These are phyloP conservation scores for Coturnix japonica DNA, from an alignment of 2,113 vertebrate genomes.

Conservation along the genomic window DNA sequence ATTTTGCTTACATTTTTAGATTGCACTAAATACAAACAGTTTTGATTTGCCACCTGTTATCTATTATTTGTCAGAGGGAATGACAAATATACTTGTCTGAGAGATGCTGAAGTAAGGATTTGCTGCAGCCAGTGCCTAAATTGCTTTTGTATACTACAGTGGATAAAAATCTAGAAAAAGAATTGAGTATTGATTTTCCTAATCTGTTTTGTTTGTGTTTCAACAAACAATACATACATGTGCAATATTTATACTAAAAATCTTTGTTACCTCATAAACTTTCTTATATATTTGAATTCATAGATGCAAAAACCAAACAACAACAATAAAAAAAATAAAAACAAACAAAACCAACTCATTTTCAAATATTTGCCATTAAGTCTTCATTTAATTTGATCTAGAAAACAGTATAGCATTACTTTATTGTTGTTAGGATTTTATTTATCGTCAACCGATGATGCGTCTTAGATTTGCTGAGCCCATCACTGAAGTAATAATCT, in stretches of 20 bases:
- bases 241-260: neutral
- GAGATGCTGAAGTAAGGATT: conserved; percentile 66
- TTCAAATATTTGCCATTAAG: neutral
- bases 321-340: neutral
- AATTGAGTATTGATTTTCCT: conserved; percentile 75
- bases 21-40: neutral
- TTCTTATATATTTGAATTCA: neutral
- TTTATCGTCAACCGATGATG: neutral
- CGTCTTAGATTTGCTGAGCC: neutral
- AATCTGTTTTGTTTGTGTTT: conserved; percentile 60
- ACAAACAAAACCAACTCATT: neutral
- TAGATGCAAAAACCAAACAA: neutral
- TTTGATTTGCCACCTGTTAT: conserved; percentile 22
- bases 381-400: neutral
- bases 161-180: conserved; percentile 71
- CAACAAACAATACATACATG: neutral
- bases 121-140: conserved; percentile 26
- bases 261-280: neutral
- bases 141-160: conserved; percentile 58
- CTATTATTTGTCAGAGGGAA: conserved; percentile 31
- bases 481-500: neutral
- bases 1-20: neutral
- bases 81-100: conserved; percentile 64
- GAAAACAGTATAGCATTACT: neutral
- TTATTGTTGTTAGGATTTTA: neutral